phyloP scores from a whole-genome alignment of 2,888 invertebrate species.

The Notodonta dromedarius region DNA sequence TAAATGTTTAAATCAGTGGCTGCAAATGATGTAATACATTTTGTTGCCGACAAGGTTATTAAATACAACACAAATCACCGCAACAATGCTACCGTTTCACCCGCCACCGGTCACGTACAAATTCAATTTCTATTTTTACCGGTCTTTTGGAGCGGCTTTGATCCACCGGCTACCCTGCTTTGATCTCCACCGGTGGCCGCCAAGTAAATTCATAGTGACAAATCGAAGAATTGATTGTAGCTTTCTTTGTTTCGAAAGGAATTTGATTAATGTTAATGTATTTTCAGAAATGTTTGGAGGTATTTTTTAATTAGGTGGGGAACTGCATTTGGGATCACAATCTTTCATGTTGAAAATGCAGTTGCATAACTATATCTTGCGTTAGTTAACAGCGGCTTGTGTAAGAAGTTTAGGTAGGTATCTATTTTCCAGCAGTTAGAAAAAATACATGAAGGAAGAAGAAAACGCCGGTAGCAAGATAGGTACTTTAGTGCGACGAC shows the following conservation, averaged over 20 bases:
- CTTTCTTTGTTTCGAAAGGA: constrained; percentile 22
- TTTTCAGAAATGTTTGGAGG: constrained; percentile 3
- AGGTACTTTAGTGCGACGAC: too few species aligned
- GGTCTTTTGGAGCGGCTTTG: constrained; percentile 49
- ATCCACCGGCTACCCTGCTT: constrained; percentile 50
- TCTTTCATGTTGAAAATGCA: too few species aligned
- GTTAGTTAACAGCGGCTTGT: too few species aligned
- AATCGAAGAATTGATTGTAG: constrained; percentile 54
- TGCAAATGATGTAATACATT: too few species aligned
- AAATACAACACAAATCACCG: too few species aligned
- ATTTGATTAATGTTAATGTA: constrained; percentile 10
- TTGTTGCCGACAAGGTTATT: too few species aligned
- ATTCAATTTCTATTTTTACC: constrained; percentile 51
- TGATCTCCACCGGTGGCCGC: constrained; percentile 71
- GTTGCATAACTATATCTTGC: too few species aligned
- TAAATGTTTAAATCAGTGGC: too few species aligned
- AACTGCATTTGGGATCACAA: neutral
- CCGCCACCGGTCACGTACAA: constrained; percentile 42
- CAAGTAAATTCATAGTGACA: constrained; percentile 66
- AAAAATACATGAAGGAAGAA: too few species aligned
- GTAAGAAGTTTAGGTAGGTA: too few species aligned
- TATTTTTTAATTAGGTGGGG: neutral
- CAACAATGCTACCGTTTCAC: constrained; percentile 14
- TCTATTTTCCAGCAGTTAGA: too few species aligned
- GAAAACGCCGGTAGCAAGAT: too few species aligned